phyloP scores from a whole-genome alignment of 2,888 invertebrate species.

The Ichneumoninae sp. region DNA sequence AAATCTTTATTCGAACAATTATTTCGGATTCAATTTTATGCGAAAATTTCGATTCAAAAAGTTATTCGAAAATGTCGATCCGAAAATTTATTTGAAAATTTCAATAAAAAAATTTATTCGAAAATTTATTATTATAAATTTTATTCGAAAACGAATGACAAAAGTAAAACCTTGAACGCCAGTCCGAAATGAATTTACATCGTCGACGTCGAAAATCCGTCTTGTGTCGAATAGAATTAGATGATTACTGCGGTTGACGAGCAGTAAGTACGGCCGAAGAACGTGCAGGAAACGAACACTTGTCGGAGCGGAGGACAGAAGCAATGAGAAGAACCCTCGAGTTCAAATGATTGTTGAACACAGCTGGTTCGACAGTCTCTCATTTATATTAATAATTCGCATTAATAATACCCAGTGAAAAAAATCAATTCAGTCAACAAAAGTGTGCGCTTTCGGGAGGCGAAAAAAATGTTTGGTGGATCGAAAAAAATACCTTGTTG shows the following conservation, averaged over 20 bases:
- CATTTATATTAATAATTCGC: background rate
- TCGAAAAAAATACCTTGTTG: no score
- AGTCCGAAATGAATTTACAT: constrained; percentile 28
- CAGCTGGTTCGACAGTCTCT: constrained; percentile 9
- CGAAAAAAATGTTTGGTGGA: no score
- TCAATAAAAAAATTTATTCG: background rate
- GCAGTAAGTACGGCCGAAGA: constrained; percentile 72
- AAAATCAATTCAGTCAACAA: no score
- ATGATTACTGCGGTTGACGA: constrained; percentile 63
- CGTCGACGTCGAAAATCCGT: constrained; percentile 37
- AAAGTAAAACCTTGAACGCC: constrained; percentile 20
- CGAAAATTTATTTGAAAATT: no score
- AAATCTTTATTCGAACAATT: background rate
- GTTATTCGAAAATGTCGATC: no score
- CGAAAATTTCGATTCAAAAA: background rate
- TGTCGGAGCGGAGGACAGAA: constrained; percentile 71
- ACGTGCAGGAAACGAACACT: constrained; percentile 79
- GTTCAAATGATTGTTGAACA: constrained; percentile 17
- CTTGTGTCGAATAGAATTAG: constrained; percentile 62
- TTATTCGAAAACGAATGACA: background rate
- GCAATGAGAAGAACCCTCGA: constrained; percentile 38
- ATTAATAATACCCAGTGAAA: background rate
- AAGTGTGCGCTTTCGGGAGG: no score
- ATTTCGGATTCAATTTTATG: background rate
- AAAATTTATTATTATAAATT: background rate